A percentile compares a stretch with the other conserved stretches of the same genome.
Conservation (phyloP, 1,140 invertebrate species). For the Hermetia illucens region DNA sequence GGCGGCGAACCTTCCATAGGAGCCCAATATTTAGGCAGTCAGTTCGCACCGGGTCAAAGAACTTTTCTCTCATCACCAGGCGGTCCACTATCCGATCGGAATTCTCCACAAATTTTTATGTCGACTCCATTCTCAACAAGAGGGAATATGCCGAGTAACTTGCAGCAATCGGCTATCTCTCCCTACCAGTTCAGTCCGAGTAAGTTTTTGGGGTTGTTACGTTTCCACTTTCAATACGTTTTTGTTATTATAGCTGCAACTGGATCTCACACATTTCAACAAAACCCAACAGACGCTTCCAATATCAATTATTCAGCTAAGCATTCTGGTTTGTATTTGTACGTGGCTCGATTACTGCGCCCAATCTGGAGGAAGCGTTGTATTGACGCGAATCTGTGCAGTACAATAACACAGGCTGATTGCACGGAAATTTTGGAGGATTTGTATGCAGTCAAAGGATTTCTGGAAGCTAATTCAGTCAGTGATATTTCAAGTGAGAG, state of each 20-base stretch:
- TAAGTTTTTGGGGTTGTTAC: slow-evolving; percentile 9
- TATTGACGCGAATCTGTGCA: slow-evolving; percentile 34
- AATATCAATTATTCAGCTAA: slow-evolving; percentile 42
- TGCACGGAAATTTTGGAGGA: slow-evolving; percentile 33
- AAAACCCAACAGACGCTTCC: slow-evolving; percentile 14
- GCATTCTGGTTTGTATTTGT: slow-evolving; percentile 87
- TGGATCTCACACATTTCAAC: slow-evolving; percentile 6
- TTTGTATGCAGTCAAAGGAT: slow-evolving; percentile 32
- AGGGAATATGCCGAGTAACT: slow-evolving; percentile 1
- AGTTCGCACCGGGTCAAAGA: slow-evolving; percentile 2
- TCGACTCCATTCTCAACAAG: slow-evolving; percentile 23
- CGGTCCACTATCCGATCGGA: slow-evolving; percentile 1
- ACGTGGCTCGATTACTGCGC: slow-evolving; percentile 69
- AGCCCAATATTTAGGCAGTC: slow-evolving; percentile 12
- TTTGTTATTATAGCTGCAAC: slow-evolving; percentile 3
- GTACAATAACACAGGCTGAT: slow-evolving; percentile 33
- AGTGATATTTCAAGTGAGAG: slow-evolving; percentile 20
- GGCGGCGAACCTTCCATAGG: slow-evolving; percentile 51
- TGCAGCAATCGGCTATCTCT: slow-evolving; percentile 5
- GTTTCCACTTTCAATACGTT: neutral
- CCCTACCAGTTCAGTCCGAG: slow-evolving; percentile 21
- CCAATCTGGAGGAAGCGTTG: slow-evolving; percentile 66
- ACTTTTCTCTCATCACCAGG: neutral
- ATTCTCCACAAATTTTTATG: slow-evolving; percentile 17
- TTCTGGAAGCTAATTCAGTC: slow-evolving; percentile 31